Evolutionary conservation across 2,113 vertebrate species (phyloP).

Genomic region (Bubo bubo): DNA sequence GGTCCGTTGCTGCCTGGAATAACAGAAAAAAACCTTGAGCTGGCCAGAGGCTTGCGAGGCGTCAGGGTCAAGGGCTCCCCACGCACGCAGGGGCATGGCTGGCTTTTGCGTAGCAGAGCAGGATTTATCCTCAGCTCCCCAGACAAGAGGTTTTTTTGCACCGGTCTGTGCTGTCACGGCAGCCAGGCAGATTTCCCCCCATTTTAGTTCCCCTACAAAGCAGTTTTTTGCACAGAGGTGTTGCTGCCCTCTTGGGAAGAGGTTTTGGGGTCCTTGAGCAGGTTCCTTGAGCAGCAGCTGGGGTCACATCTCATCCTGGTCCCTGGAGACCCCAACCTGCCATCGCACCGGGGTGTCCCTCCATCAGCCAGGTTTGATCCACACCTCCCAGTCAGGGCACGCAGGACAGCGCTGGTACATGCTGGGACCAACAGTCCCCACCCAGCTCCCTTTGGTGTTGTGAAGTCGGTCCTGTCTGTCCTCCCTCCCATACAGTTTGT

Average conservation of each 20-base stretch:
- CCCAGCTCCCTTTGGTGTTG: neutral
- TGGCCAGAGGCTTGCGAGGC: neutral
- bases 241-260: neutral
- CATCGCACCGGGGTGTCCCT: neutral
- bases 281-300: neutral
- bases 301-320: neutral
- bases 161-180: neutral
- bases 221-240: slow-evolving; percentile 16
- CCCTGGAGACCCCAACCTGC: neutral
- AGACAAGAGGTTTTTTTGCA: neutral
- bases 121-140: neutral
- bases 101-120: neutral
- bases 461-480: neutral
- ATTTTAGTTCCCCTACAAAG: neutral
- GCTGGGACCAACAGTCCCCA: neutral
- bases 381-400: neutral
- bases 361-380: neutral
- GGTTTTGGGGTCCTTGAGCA: neutral
- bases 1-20: accelerated
- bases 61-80: accelerated
- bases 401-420: neutral
- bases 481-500: neutral
- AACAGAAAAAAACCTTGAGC: neutral
- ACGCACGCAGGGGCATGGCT: accelerated
- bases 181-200: neutral